Conservation (phyloP, 2,888 invertebrate species). For the Noctua pronuba region DNA sequence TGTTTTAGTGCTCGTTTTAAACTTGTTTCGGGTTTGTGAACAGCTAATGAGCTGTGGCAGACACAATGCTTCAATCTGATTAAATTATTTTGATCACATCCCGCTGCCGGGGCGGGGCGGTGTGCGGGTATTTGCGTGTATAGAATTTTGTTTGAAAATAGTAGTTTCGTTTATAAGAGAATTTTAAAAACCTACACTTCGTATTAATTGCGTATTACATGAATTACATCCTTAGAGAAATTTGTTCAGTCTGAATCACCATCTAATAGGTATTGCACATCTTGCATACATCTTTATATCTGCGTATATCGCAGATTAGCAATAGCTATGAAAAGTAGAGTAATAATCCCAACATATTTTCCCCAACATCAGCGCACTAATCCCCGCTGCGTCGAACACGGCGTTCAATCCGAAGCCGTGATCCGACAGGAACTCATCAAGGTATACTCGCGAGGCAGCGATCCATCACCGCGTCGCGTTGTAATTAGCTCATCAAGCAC, state of each 20-base stretch:
- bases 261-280: not conserved
- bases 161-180: not conserved
- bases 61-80: slow-evolving; percentile 57
- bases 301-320: not conserved
- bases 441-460: slow-evolving; percentile 52
- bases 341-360: slow-evolving; percentile 9
- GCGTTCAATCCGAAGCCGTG: slow-evolving; percentile 29
- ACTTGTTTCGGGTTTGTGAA: slow-evolving; percentile 49
- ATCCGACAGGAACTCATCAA: slow-evolving; percentile 53
- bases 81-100: slow-evolving; percentile 57
- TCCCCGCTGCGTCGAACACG: slow-evolving; percentile 34
- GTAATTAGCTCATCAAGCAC: slow-evolving; percentile 63
- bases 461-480: slow-evolving; percentile 57
- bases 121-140: slow-evolving; percentile 12
- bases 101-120: not conserved
- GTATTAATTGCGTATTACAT: not conserved
- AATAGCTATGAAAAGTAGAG: not conserved
- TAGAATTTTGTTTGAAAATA: not conserved
- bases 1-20: slow-evolving; percentile 47
- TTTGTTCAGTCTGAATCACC: not conserved
- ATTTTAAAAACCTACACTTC: not conserved
- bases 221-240: not conserved
- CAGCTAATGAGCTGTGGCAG: slow-evolving; percentile 57
- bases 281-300: not conserved
- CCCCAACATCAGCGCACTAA: slow-evolving; percentile 23